Percentiles rank a stretch among this genome's conserved stretches.
These are phyloP conservation scores for Calameuta filiformis DNA, from an alignment of 2,888 invertebrate genomes.

Conservation along the genomic window DNA sequence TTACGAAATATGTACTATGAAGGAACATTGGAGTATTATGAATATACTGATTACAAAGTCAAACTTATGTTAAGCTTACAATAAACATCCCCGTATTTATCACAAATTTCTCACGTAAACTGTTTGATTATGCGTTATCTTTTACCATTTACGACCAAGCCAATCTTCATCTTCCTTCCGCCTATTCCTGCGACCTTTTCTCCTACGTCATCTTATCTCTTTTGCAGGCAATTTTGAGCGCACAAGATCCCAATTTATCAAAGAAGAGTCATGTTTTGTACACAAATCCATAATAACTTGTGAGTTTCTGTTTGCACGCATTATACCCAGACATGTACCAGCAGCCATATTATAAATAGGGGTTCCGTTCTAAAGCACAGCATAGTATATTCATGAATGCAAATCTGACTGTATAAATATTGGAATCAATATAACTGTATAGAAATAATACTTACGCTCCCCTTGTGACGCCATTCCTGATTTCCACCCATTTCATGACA, in stretches of 20 bases:
- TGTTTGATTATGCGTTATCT: slow-evolving; percentile 56
- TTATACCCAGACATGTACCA: slow-evolving; percentile 82
- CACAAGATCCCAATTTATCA: slow-evolving; percentile 71
- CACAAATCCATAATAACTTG: slow-evolving; percentile 73
- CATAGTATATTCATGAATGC: slow-evolving; percentile 5
- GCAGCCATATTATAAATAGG: slow-evolving; percentile 89
- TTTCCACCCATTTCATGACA: slow-evolving; percentile 93
- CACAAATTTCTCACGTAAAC: background rate
- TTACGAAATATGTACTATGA: background rate
- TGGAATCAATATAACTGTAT: background rate
- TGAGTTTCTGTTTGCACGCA: slow-evolving; percentile 64
- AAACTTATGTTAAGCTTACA: background rate
- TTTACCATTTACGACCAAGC: slow-evolving; percentile 35
- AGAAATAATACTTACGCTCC: slow-evolving; percentile 69
- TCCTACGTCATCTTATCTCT: slow-evolving; percentile 47
- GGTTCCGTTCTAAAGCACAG: slow-evolving; percentile 72
- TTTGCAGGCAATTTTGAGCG: slow-evolving; percentile 48
- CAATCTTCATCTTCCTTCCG: slow-evolving; percentile 30
- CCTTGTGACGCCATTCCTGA: slow-evolving; percentile 92
- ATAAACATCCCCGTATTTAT: background rate
- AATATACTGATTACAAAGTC: background rate
- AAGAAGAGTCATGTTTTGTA: slow-evolving; percentile 64
- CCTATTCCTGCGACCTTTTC: slow-evolving; percentile 28
- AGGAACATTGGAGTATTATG: background rate
- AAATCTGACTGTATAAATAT: background rate